Base-by-base conservation (phyloP, 2,888 invertebrate genomes). In the Congeria kusceri region DNA sequence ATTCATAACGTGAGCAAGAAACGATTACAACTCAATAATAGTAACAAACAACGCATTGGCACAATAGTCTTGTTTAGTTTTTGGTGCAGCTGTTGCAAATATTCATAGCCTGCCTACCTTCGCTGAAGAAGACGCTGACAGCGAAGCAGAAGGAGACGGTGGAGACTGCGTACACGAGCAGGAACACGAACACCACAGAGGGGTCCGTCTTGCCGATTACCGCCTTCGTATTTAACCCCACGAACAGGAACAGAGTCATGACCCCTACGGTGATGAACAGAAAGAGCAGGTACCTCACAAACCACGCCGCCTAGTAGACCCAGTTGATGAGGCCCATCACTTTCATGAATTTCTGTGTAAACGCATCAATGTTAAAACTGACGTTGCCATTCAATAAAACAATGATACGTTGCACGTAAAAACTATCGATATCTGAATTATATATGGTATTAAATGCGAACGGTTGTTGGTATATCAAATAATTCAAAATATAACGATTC, bases 221-320 rank as follows among this genome's bases (percentile, higher is more conserved):
- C 0, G 96, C 49, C 92, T 87, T 87, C 32, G 71, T 70, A 18
- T 76, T 49, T 9, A 90, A 78, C 1, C 76, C 58, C 11, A 92
- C 71, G 62, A 89, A 89, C 75, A 91, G 85, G 83, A 93, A 87
- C 9, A 93, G 46, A 3, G 94, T 93, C 84, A 95, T 93, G 29
- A 94, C 80, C 18, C 94, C 84, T 0, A 95, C 94, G 0, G 96
- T 95, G 49, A 96, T 91, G 0, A 95, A 86, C 70, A 96, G 94
- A 90, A 96, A 96, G 4, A 96, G 85, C 84, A 97, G 95, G 71
- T 96, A 96, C 91, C 97, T 96, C 57, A 96, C 94, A 93, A 97
- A 97, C 97, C 97, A 97, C 1, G 97, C 97, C 0, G 95, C 92
- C 97, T 97, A 98, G 89, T 97, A 96, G 83, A 97, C 94, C 96